A percentile compares a stretch with the other conserved stretches of the same genome.
Conservation (phyloP, 2,888 invertebrate species). For the Chymomyza amoena region DNA sequence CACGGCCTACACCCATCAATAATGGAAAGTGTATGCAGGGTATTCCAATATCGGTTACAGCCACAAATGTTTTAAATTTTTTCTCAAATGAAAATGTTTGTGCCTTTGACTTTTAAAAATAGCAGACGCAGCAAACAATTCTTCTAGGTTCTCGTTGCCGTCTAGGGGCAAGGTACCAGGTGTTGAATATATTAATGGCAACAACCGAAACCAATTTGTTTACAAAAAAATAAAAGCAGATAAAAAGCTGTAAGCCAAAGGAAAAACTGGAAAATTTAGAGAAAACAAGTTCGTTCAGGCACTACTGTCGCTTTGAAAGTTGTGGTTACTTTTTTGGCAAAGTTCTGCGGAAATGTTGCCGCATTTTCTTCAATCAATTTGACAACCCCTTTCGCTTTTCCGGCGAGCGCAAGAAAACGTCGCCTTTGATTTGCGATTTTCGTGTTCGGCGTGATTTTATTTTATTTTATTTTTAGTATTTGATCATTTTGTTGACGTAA, state of each 20-base stretch:
- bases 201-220: not conserved
- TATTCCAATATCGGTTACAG: too few species aligned
- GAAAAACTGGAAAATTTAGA: not conserved
- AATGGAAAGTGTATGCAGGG: too few species aligned
- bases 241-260: not conserved
- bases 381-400: not conserved
- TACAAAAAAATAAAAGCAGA: not conserved
- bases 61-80: not conserved
- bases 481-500: conserved; percentile 65
- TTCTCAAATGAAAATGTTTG: conserved; percentile 21
- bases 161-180: not conserved
- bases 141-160: not conserved
- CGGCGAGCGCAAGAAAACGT: conserved; percentile 46
- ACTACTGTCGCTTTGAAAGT: not conserved
- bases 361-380: not conserved
- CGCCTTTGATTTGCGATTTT: conserved; percentile 62
- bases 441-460: conserved; percentile 30
- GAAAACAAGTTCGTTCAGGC: not conserved
- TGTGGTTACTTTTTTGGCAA: not conserved
- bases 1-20: too few species aligned
- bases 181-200: not conserved
- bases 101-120: conserved; percentile 66
- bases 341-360: conserved; percentile 1
- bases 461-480: conserved; percentile 61
- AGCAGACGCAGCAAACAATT: conserved; percentile 50